phyloP scores from a whole-genome alignment of 1,140 invertebrate species.

The Penaeus chinensis region DNA sequence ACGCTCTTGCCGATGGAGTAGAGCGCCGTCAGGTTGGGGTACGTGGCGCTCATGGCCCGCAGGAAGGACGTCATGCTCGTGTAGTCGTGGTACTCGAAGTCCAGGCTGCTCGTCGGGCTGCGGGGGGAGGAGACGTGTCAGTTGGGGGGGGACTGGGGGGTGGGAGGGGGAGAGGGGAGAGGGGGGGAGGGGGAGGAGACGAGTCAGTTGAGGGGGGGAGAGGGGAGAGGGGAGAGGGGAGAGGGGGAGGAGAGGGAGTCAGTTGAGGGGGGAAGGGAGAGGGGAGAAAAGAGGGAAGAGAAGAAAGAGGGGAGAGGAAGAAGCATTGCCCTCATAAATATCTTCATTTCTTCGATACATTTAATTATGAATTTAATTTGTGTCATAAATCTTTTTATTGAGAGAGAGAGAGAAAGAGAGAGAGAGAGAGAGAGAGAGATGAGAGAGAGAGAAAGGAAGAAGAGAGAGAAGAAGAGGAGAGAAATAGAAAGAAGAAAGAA shows the following conservation, averaged over 20 bases:
- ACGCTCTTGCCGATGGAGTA: slow-evolving; percentile 95
- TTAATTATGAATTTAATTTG: too few relatives aligned
- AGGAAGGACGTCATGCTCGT: slow-evolving; percentile 87
- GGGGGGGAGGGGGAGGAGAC: neutral
- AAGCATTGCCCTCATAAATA: neutral
- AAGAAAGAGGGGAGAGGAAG: neutral
- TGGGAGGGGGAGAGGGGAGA: neutral
- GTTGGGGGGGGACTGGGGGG: neutral
- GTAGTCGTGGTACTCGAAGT: slow-evolving; percentile 91
- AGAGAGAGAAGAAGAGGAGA: neutral
- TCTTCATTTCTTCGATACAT: too few relatives aligned
- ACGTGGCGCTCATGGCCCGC: slow-evolving; percentile 80
- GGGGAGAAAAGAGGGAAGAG: neutral
- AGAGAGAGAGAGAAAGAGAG: neutral
- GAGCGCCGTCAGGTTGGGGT: slow-evolving; percentile 86
- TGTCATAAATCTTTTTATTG: neutral
- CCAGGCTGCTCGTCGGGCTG: slow-evolving; percentile 68
- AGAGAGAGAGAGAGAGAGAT: neutral
- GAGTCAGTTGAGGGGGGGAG: too few relatives aligned
- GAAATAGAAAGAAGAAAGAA: neutral
- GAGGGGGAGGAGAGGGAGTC: neutral
- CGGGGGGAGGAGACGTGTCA: neutral
- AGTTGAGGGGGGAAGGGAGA: neutral
- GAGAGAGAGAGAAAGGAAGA: neutral
- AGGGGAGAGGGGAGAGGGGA: too few relatives aligned